A percentile compares a stretch with the other conserved stretches of the same genome.
These are phyloP conservation scores for Megaceryle alcyon DNA, from an alignment of 2,797 vertebrate genomes.

Conservation along the genomic window DNA sequence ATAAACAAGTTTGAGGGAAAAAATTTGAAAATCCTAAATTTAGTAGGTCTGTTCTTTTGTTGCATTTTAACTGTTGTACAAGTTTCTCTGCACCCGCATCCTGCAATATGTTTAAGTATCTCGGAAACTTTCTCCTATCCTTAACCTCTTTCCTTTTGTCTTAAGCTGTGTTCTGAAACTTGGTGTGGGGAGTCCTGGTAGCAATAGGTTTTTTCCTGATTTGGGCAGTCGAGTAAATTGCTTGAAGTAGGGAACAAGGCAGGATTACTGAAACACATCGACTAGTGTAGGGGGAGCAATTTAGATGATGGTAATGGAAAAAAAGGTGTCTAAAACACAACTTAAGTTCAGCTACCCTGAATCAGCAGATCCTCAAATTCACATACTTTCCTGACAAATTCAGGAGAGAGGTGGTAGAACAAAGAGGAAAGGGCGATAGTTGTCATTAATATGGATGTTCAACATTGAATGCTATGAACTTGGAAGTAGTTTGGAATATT, in stretches of 20 bases:
- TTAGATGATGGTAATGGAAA: not conserved
- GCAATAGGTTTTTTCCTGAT: not conserved
- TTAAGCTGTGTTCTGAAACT: not conserved
- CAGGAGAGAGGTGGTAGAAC: not conserved
- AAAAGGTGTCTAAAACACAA: not conserved
- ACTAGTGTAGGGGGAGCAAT: not conserved
- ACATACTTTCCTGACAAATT: not conserved
- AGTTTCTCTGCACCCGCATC: not conserved
- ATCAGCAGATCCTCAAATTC: not conserved
- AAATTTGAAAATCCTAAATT: not conserved
- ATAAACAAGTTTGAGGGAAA: not conserved
- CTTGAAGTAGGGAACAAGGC: not conserved
- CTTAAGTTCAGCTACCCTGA: not conserved
- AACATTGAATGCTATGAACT: accelerated
- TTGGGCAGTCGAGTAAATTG: not conserved
- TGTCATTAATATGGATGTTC: not conserved
- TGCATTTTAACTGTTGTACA: not conserved
- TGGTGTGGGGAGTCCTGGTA: not conserved
- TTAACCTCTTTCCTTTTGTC: not conserved
- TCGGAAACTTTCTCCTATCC: not conserved
- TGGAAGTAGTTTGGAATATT: not conserved
- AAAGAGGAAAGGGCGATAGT: not conserved
- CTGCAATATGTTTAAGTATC: not conserved
- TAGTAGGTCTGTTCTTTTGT: not conserved
- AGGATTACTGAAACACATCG: not conserved